Evolutionary conservation across 2,113 vertebrate genomes (phyloP), one percentile per base, ranked within the genome.

Genomic region (Mohoua ochrocephala): DNA sequence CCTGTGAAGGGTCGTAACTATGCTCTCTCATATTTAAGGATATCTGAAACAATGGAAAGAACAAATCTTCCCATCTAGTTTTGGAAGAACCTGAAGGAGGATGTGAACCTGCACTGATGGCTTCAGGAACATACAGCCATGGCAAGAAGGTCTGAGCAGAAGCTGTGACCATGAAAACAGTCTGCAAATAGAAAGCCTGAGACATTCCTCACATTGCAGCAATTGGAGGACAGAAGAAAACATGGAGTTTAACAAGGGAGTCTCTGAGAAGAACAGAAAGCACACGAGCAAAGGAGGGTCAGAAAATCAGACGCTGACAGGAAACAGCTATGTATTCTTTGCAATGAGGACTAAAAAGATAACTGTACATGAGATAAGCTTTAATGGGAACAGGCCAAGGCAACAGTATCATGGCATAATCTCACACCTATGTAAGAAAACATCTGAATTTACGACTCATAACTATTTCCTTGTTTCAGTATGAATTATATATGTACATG

Each of bases 1-100:
- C 3, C 21, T 71, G n/a, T 1, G 0, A 68, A 74, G 28, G 6
- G 6, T 50, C 0, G 0, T 15, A 87, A 35, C 13, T 41, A 37
- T 7, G 33, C 1, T 54, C 23, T 16, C 22, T 41, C 13, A 16
- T 39, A 52, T 50, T 37, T 45, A 71, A 42, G 26, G 73, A 33
- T 9, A 44, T 13, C 24, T 87, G 82, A 92, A 93, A 56, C 50
- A 89, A n/a, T 1, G 10, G 30, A 61, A 79, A 85, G 39, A 59
- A 54, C 17, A n/a, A 79, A 59, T 35, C 17, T 50, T 88, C 37
- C 35, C 22, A 41, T 56, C 41, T 47, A 7, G 11, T 70, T 93
- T 70, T 42, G 35, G 10, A 19, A 69, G 13, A 56, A 56, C 16
- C 30, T 56, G 47, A 57, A 89, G 23, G 64, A 12, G 61, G n/a